Percentiles rank a stretch among this genome's conserved stretches.
These are phyloP conservation scores for Lates japonicus DNA, from an alignment of 2,797 vertebrate genomes.

Conservation along the genomic window DNA sequence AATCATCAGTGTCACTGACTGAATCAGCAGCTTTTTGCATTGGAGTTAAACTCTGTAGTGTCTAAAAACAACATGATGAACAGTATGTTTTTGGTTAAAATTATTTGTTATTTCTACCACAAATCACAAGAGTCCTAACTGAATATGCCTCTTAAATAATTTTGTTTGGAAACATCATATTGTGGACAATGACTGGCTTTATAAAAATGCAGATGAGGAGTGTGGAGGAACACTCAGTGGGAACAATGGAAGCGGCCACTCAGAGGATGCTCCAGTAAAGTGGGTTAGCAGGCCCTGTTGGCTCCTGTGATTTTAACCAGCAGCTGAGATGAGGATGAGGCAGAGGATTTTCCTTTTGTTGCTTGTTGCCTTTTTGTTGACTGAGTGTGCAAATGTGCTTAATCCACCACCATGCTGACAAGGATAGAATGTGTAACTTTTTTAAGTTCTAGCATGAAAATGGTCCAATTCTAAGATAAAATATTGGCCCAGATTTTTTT, in stretches of 20 bases:
- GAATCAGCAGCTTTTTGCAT: slow-evolving; percentile 16
- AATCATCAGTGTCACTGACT: slow-evolving; percentile 12
- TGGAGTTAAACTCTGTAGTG: neutral
- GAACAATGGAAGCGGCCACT: slow-evolving; percentile 24
- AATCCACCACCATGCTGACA: slow-evolving; percentile 8
- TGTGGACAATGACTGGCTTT: slow-evolving; percentile 8
- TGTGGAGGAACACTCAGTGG: neutral
- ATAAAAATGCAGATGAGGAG: slow-evolving; percentile 1
- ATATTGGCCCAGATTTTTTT: slow-evolving; percentile 38
- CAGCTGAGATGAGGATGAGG: slow-evolving; percentile 10
- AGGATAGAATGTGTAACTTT: slow-evolving; percentile 23
- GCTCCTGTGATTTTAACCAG: slow-evolving; percentile 31
- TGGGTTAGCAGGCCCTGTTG: slow-evolving; percentile 26
- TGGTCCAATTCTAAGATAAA: slow-evolving; percentile 30
- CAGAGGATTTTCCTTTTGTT: neutral
- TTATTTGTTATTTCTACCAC: neutral
- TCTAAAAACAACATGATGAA: neutral
- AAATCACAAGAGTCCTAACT: neutral
- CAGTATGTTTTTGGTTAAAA: neutral
- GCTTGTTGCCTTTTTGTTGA: neutral
- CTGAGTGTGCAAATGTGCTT: slow-evolving; percentile 29
- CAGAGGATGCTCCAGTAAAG: slow-evolving; percentile 21
- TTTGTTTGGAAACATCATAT: neutral
- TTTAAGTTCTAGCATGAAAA: slow-evolving; percentile 21
- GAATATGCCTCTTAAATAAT: neutral